Base-by-base conservation (phyloP, 2,113 vertebrate species). In the Salvelinus namaycush region DNA sequence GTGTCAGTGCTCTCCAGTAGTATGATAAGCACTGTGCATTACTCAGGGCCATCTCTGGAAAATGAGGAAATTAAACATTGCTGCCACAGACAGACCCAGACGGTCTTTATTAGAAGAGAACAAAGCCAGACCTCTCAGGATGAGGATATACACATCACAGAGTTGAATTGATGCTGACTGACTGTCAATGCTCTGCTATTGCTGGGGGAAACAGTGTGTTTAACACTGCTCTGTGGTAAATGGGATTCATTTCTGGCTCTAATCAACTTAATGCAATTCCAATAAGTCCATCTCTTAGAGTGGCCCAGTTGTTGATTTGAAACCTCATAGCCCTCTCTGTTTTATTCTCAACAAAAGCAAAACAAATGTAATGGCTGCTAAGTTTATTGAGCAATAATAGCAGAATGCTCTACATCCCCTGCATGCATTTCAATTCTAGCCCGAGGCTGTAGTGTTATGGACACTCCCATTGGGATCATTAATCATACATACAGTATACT, bases 361-460 rank as follows among this genome's bases (percentile, higher is more conserved):
- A 54, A 89, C 84, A 90, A 90, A 91, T 91, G 87, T 91, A 90
- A 89, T 87, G 82, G 87, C 84, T 83, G 87, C 86, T 88, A 89
- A 92, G 89, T 91, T 90, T 89, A 91, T 91, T 91, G 87, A 84
- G 83, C 87, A 90, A 90, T 91, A 91, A 91, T 87, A 89, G 81
- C 75, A 87, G 84, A 88, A 90, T 88, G 82, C 88, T 90, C 82
- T 84, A 87, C 89, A 91, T 90, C 81, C 77, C 84, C 73, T 87
- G 86, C 77, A 89, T 90, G 88, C 87, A 89, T 92, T 92, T 91
- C 88, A 88, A 91, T 91, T 91, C 87, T 87, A 90, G 14, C 84
- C 88, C 81, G 81, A 89, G 87, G 91, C 90, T 87, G 88, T 27
- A 84, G 82, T 75, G 79, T 88, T 90, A 87, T 79, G 77, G 81